Evolutionary conservation across 2,888 invertebrate species (phyloP).

Genomic region (Diarsia dahlii): DNA sequence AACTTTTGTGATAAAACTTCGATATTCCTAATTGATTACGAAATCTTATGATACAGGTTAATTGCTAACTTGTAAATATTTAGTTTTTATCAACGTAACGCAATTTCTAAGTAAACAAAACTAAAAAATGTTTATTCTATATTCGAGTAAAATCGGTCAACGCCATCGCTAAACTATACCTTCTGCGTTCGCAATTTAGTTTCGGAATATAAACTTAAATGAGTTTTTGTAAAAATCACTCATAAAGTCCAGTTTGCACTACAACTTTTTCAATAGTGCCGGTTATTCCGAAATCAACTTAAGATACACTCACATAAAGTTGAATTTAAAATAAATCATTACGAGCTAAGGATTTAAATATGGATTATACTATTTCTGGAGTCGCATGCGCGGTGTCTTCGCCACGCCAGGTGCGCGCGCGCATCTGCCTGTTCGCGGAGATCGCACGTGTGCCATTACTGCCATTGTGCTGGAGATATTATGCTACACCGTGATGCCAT

Average conservation of each 20-base stretch:
- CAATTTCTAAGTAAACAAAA: slow-evolving; percentile 55
- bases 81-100: slow-evolving; percentile 47
- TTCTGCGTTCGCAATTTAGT: neutral
- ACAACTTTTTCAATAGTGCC: neutral
- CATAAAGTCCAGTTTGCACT: neutral
- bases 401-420: slow-evolving; percentile 79
- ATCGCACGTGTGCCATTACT: slow-evolving; percentile 69
- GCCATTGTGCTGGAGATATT: slow-evolving; percentile 50
- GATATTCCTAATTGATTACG: slow-evolving; percentile 33
- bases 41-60: slow-evolving; percentile 52
- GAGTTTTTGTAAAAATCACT: neutral
- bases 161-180: slow-evolving; percentile 41
- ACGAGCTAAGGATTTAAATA: slow-evolving; percentile 15
- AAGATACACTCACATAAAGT: neutral
- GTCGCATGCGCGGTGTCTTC: slow-evolving; percentile 62
- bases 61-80: slow-evolving; percentile 43
- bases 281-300: neutral
- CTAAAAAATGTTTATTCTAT: slow-evolving; percentile 50
- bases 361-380: slow-evolving; percentile 61
- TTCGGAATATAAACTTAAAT: neutral
- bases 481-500: slow-evolving; percentile 38
- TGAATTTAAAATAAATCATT: neutral
- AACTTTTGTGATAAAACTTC: neutral
- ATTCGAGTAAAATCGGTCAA: slow-evolving; percentile 62
- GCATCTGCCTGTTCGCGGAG: slow-evolving; percentile 79